A percentile compares a stretch with the other conserved stretches of the same genome.
These are phyloP conservation scores for Eupithecia abbreviata DNA, from an alignment of 2,888 invertebrate species.

Conservation along the genomic window DNA sequence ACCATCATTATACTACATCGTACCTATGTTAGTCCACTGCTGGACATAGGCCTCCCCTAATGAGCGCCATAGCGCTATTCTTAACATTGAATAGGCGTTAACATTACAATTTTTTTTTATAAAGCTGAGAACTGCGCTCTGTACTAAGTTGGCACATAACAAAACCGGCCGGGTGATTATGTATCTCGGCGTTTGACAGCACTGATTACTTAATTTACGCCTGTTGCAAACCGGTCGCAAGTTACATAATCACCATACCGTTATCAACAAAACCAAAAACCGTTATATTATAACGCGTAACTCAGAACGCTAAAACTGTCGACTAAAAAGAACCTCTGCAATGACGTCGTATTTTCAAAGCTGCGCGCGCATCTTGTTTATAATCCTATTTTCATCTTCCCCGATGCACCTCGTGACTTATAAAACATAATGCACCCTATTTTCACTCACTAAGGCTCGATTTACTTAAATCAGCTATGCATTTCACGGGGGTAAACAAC, in stretches of 20 bases:
- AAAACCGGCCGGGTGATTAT: no score
- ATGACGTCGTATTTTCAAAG: slow-evolving; percentile 56
- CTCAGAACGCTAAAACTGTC: slow-evolving; percentile 16
- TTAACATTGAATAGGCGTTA: not conserved
- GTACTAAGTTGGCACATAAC: not conserved
- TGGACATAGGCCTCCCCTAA: no score
- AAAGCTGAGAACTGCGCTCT: not conserved
- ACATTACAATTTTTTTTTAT: not conserved
- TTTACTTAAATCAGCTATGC: slow-evolving; percentile 1
- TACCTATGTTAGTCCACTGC: no score
- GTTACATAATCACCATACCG: no score
- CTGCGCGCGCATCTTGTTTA: slow-evolving; percentile 79
- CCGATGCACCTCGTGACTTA: slow-evolving; percentile 31
- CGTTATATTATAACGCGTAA: slow-evolving; percentile 17
- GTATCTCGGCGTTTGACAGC: no score
- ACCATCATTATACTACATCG: no score
- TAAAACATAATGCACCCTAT: slow-evolving; percentile 34
- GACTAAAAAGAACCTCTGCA: slow-evolving; percentile 57
- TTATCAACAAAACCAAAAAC: slow-evolving; percentile 8
- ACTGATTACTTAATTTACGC: no score
- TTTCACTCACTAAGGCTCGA: fast-evolving
- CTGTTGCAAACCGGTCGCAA: no score
- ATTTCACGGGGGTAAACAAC: not conserved
- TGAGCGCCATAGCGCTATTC: no score
- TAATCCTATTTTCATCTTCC: slow-evolving; percentile 72